phyloP scores from a whole-genome alignment of 2,113 vertebrate species.

The Lamprotornis superbus region DNA sequence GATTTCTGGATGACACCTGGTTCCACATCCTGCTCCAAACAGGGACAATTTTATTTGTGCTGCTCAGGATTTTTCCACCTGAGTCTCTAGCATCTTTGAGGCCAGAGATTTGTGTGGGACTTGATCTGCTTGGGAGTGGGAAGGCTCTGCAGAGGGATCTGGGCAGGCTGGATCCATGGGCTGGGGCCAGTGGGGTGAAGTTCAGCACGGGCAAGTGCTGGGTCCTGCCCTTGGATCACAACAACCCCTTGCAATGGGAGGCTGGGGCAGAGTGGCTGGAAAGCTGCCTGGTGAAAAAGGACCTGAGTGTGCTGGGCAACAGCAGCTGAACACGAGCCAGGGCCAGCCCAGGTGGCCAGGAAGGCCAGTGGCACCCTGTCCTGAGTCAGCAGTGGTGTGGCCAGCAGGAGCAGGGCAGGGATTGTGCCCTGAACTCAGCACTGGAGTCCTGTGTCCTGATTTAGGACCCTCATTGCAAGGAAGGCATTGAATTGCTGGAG shows the following conservation, averaged over 20 bases:
- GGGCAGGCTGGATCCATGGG: fast-evolving
- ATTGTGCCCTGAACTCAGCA: fast-evolving
- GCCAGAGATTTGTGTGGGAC: not conserved
- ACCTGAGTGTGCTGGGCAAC: not conserved
- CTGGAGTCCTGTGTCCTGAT: fast-evolving
- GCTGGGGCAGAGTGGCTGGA: not conserved
- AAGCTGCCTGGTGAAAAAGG: not conserved
- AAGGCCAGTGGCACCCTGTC: not conserved
- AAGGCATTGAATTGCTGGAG: not conserved
- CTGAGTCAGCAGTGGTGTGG: not conserved
- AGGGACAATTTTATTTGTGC: not conserved
- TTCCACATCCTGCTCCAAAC: not conserved
- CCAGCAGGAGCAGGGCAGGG: fast-evolving
- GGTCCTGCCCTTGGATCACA: not conserved
- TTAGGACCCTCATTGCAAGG: not conserved
- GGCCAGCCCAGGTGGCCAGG: not conserved
- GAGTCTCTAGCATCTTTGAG: not conserved
- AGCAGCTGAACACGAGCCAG: not conserved
- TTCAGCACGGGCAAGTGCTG: fast-evolving
- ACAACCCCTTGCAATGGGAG: fast-evolving
- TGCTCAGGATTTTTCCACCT: not conserved
- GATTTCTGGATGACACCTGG: not conserved
- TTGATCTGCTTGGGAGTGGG: not conserved
- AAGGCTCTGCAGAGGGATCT: not conserved
- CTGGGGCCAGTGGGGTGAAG: not conserved